Evolutionary conservation across 1,140 invertebrate species (phyloP).

Genomic region (Drosophila nikananu): DNA sequence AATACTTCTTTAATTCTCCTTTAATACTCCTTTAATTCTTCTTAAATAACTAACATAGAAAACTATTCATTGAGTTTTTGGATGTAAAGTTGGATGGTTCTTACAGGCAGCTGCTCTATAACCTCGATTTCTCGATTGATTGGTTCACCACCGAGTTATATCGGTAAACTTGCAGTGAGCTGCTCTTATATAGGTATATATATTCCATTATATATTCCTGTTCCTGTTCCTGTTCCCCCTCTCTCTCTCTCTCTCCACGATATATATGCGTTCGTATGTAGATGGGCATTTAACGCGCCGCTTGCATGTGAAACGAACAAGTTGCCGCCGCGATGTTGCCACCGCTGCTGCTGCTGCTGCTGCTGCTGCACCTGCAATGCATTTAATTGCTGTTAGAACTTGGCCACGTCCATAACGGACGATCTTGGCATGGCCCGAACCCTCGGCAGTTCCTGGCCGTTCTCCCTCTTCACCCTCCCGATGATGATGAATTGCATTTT

Average conservation of each 20-base stretch:
- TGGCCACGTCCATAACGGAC: constrained; percentile 75
- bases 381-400: constrained; percentile 82
- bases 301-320: constrained; percentile 78
- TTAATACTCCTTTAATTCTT: too few species aligned
- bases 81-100: too few species aligned
- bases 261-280: constrained; percentile 29
- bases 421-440: constrained; percentile 22
- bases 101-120: constrained; percentile 24
- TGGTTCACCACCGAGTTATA: constrained; percentile 29
- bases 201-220: background rate
- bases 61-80: too few species aligned
- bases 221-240: background rate
- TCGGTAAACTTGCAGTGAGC: constrained; percentile 33
- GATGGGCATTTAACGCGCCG: constrained; percentile 73
- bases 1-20: too few species aligned
- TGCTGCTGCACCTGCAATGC: constrained; percentile 72
- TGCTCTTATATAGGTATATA: background rate
- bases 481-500: constrained; percentile 82
- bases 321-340: constrained; percentile 21
- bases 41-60: too few species aligned
- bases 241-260: too few species aligned
- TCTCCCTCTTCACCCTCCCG: constrained; percentile 10
- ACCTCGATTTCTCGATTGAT: constrained; percentile 33
- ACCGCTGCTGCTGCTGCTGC: constrained; percentile 37
- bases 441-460: background rate